Conservation (phyloP, 2,888 invertebrate genomes). For the Eurytoma adleriae region DNA sequence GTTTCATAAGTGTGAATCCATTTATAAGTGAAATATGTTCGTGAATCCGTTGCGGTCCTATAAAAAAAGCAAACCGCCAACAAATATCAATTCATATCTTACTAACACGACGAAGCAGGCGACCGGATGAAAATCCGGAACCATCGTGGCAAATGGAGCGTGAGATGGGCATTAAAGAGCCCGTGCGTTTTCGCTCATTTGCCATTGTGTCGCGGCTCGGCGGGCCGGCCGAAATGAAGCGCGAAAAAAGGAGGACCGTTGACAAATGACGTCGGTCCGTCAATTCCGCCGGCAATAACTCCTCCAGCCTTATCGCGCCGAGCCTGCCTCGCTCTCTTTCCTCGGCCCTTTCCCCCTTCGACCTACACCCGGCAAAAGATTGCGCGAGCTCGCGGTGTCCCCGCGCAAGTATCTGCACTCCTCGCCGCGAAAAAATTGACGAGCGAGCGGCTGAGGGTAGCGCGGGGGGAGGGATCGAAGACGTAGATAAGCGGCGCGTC, state of each 20-base stretch:
- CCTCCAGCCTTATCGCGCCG: slow-evolving; percentile 52
- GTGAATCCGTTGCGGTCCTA: too few relatives aligned
- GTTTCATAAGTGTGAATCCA: too few relatives aligned
- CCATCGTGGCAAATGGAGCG: slow-evolving; percentile 42
- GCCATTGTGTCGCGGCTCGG: not conserved
- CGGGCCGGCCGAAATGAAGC: slow-evolving; percentile 17
- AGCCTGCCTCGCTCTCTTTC: not conserved
- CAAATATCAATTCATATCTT: slow-evolving; percentile 8
- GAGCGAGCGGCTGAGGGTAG: too few relatives aligned
- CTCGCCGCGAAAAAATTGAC: not conserved
- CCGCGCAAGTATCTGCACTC: not conserved
- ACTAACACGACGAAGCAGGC: slow-evolving; percentile 7
- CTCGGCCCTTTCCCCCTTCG: not conserved
- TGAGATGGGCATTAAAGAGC: slow-evolving; percentile 31
- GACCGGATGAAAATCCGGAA: not conserved
- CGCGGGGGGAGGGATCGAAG: not conserved
- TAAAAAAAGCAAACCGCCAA: not conserved
- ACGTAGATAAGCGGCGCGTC: slow-evolving; percentile 8
- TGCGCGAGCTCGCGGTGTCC: not conserved
- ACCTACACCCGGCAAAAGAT: not conserved
- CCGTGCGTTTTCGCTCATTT: slow-evolving; percentile 25
- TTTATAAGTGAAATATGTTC: too few relatives aligned
- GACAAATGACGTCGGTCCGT: slow-evolving; percentile 69
- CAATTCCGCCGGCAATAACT: slow-evolving; percentile 67
- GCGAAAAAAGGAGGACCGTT: slow-evolving; percentile 44